Evolutionary conservation across 2,113 vertebrate genomes (phyloP), one percentile per base, ranked within the genome.

Genomic region (Boleophthalmus pectinirostris): DNA sequence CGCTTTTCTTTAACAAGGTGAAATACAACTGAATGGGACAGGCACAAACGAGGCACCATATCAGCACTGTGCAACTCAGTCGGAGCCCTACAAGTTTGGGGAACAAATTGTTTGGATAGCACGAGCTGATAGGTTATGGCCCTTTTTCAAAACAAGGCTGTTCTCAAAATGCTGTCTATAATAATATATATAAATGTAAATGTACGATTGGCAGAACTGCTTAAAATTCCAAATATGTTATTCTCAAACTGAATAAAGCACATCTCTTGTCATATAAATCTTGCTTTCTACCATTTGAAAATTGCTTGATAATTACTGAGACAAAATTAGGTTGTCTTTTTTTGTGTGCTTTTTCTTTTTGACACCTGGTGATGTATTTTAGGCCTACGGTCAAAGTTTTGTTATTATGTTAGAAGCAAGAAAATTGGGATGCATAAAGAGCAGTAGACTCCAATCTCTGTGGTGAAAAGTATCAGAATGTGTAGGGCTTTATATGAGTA

Each of bases 1-100:
- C 80, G 61, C 66, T 78, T 89, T 90, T 82, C 85, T 85, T 82
- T 89, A 91, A 94, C 93, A 90, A 87, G 84, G 87, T 89, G 85
- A 80, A 85, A 64, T 85, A 91, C 89, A 90, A 86, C 81, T 75
- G 87, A 92, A 91, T 89, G 87, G 88, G 89, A 91, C 87, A 82
- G 85, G 88, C 88, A 83, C 84, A 88, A 87, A 83, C 80, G 79
- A 80, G 82, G 82, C 45, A 70, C 77, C 82, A 87, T 89, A 88
- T 87, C 87, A 92, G 86, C 89, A 83, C 65, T 35, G 73, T 79
- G 86, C 80, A 82, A 72, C 66, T 82, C 75, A 69, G 70, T 85
- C 82, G 82, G 81, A 88, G 84, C 82, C 71, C 60, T 71, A 73
- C 84, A 88, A 88, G 83, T 90, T 90, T 84, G 70, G 79, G 76